A percentile compares a stretch with the other conserved stretches of the same genome.
These are phyloP conservation scores for Gymnogyps californianus DNA, from an alignment of 2,113 vertebrate genomes.

Conservation along the genomic window DNA sequence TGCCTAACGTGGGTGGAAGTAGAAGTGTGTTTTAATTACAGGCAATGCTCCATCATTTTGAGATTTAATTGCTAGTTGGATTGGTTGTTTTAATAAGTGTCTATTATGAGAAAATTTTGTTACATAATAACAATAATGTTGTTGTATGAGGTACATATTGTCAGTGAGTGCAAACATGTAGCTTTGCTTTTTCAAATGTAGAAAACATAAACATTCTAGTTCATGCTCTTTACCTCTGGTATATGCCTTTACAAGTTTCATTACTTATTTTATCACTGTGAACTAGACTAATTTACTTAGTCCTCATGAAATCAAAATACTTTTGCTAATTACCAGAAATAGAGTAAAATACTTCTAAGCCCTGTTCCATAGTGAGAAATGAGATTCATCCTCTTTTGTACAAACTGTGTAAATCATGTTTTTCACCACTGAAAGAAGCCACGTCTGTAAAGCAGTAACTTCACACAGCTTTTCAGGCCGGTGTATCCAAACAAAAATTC, in stretches of 20 bases:
- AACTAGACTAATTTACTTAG: neutral
- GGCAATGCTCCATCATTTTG: neutral
- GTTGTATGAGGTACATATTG: neutral
- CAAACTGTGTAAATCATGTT: neutral
- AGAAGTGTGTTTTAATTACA: conserved; percentile 12
- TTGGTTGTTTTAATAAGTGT: neutral
- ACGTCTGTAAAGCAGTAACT: neutral
- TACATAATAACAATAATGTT: neutral
- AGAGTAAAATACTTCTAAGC: neutral
- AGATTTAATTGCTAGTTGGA: conserved; percentile 8
- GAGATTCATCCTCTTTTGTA: neutral
- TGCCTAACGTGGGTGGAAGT: neutral
- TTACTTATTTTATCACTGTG: neutral
- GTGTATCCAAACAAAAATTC: neutral
- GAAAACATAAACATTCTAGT: neutral
- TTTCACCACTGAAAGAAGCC: neutral
- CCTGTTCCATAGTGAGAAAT: neutral
- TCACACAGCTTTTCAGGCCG: neutral
- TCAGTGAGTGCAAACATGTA: neutral
- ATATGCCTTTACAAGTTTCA: neutral
- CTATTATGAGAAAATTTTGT: neutral
- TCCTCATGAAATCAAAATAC: neutral
- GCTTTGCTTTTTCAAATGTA: neutral
- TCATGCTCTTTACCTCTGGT: neutral
- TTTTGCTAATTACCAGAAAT: neutral